Percentiles rank a stretch among this genome's conserved stretches.
These are phyloP conservation scores for Hepsetus odoe DNA, from an alignment of 2,113 vertebrate species.

Conservation along the genomic window DNA sequence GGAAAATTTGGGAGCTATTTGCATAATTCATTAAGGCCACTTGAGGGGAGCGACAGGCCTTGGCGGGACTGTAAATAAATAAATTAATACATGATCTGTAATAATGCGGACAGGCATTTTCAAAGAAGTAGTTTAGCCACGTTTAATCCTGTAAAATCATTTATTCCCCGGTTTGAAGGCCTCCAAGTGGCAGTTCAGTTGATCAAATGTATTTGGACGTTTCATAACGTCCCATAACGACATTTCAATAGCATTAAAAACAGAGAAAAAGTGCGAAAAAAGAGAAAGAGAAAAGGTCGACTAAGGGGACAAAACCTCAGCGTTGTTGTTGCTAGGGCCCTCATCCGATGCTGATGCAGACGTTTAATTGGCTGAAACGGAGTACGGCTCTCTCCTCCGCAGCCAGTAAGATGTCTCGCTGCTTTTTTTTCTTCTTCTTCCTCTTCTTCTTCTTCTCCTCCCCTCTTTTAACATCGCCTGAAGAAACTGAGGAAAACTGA, in stretches of 20 bases:
- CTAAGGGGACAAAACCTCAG: conserved; percentile 45
- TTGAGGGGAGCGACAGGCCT: conserved; percentile 62
- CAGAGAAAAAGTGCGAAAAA: too few relatives aligned
- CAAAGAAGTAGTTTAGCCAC: too few relatives aligned
- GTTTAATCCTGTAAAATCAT: too few relatives aligned
- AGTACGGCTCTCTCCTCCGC: conserved; percentile 60
- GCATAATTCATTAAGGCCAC: conserved; percentile 83
- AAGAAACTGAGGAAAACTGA: conserved; percentile 74
- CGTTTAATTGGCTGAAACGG: conserved; percentile 63
- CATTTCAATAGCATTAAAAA: too few relatives aligned
- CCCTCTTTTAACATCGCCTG: conserved; percentile 72
- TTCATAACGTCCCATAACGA: too few relatives aligned
- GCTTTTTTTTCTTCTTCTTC: too few relatives aligned
- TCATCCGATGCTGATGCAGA: conserved; percentile 60
- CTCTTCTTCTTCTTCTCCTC: conserved; percentile 42
- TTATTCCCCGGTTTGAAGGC: too few relatives aligned
- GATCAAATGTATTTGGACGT: too few relatives aligned
- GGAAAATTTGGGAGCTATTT: conserved; percentile 29
- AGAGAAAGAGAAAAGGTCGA: background rate
- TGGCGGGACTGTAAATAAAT: background rate
- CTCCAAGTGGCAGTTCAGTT: too few relatives aligned
- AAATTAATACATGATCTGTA: background rate
- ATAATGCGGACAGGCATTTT: too few relatives aligned
- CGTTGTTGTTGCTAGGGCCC: conserved; percentile 76
- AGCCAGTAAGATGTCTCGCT: conserved; percentile 66